Evolutionary conservation across 2,888 invertebrate genomes (phyloP).

Genomic region (Xylota sylvarum): DNA sequence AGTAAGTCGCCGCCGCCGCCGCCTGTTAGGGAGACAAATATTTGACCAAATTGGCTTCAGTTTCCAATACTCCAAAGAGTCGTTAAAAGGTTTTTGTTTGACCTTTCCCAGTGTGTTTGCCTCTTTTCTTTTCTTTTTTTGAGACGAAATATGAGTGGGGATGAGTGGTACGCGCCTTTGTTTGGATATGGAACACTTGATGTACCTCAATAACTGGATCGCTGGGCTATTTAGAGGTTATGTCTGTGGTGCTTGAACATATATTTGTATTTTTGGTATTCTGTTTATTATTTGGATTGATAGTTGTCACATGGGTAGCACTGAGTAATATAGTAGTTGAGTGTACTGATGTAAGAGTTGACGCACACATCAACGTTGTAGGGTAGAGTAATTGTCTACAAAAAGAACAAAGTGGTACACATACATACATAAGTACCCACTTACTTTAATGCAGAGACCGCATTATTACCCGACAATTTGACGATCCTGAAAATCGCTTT

Average conservation of each 20-base stretch:
- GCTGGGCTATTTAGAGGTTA: not conserved
- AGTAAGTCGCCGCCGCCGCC: too few species aligned
- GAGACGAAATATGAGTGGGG: constrained; percentile 26
- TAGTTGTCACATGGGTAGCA: not conserved
- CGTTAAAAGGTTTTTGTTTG: constrained; percentile 57
- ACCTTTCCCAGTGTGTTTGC: constrained; percentile 40
- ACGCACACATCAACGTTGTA: too few species aligned
- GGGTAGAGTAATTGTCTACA: too few species aligned
- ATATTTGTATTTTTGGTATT: constrained; percentile 1
- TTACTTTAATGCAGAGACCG: too few species aligned
- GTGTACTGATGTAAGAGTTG: too few species aligned
- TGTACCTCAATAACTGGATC: not conserved
- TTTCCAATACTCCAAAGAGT: constrained; percentile 30
- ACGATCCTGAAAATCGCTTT: too few species aligned
- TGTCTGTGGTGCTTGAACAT: constrained; percentile 16
- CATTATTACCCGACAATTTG: too few species aligned
- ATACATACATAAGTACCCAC: too few species aligned
- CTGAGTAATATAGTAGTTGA: not conserved
- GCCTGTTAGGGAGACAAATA: constrained; percentile 45
- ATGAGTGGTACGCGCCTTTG: constrained; percentile 27
- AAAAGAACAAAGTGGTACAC: too few species aligned
- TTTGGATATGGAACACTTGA: constrained; percentile 38
- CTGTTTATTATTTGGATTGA: not conserved
- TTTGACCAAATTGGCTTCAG: constrained; percentile 59
- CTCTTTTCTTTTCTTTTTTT: constrained; percentile 36